A percentile compares a stretch with the other conserved stretches of the same genome.
Conservation (phyloP, 2,888 invertebrate species). For the Bembecia ichneumoniformis region DNA sequence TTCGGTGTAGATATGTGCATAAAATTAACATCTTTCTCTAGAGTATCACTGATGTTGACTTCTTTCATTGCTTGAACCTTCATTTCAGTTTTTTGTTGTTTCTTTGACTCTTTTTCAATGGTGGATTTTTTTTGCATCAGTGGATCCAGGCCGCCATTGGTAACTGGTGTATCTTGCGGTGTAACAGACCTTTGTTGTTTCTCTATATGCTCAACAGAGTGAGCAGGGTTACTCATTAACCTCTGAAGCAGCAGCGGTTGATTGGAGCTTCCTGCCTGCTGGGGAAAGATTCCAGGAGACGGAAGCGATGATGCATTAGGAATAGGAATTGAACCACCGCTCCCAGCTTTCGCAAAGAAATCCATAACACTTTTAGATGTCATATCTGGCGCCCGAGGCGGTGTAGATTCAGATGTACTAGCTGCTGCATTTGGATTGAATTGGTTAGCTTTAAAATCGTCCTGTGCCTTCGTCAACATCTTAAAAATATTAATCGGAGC, state of each 20-base stretch:
- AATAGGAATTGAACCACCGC: conserved; percentile 67
- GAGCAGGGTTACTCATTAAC: conserved; percentile 87
- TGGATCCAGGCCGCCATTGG: conserved; percentile 48
- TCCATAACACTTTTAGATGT: conserved; percentile 89
- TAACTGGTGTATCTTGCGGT: conserved; percentile 70
- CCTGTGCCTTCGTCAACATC: conserved; percentile 91
- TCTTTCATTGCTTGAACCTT: conserved; percentile 49
- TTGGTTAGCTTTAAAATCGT: conserved; percentile 77
- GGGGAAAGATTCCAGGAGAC: conserved; percentile 61
- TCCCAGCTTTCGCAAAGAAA: conserved; percentile 85
- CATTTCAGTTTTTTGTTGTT: conserved; percentile 33
- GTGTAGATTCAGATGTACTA: conserved; percentile 45
- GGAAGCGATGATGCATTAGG: conserved; percentile 66
- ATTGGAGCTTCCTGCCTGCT: conserved; percentile 58
- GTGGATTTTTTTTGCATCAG: conserved; percentile 51
- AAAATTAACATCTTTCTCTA: conserved; percentile 63
- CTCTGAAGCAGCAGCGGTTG: conserved; percentile 80
- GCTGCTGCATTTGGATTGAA: conserved; percentile 62
- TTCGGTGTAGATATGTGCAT: conserved; percentile 71
- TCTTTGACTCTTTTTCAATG: conserved; percentile 34
- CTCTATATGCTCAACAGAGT: conserved; percentile 90
- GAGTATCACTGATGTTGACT: conserved; percentile 31
- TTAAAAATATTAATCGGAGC: conserved; percentile 82
- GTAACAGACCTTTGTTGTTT: conserved; percentile 85
- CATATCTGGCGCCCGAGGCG: conserved; percentile 76